These are phyloP conservation scores for Scaptomyza hsui DNA, from an alignment of 1,140 invertebrate genomes.

Conservation along the genomic window DNA sequence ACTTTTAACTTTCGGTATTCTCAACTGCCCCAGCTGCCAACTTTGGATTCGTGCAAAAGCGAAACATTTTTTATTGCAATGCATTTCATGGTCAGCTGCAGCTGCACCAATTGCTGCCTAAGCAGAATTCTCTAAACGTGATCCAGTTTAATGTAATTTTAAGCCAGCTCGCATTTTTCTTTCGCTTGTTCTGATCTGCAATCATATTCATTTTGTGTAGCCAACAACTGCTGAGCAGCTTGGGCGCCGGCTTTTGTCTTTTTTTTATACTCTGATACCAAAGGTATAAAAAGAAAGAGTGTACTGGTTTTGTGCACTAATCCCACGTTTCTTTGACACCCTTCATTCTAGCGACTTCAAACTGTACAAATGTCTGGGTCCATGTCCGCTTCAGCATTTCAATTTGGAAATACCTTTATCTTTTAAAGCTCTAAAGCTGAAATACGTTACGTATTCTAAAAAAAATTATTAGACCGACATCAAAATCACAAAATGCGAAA, in stretches of 20 bases:
- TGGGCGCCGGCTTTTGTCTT: conserved; percentile 46
- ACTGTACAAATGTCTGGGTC: too few species aligned
- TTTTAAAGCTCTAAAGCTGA: too few species aligned
- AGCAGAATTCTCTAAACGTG: conserved; percentile 46
- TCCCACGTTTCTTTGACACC: too few species aligned
- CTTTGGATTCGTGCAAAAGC: conserved; percentile 40
- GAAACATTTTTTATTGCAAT: conserved; percentile 31
- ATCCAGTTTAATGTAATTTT: conserved; percentile 55
- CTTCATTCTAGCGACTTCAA: too few species aligned
- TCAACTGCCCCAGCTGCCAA: conserved; percentile 44
- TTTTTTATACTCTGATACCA: not conserved
- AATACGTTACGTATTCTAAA: too few species aligned
- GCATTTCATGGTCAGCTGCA: conserved; percentile 49
- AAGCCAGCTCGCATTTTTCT: conserved; percentile 37
- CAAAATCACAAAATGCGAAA: too few species aligned
- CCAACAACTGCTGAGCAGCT: conserved; percentile 34
- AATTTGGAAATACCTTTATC: too few species aligned
- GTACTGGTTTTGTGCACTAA: too few species aligned
- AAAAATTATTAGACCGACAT: too few species aligned
- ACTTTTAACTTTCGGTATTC: conserved; percentile 70
- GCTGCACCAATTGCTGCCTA: conserved; percentile 26
- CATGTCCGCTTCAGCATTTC: too few species aligned
- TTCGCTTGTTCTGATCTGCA: conserved; percentile 53
- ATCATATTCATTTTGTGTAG: conserved; percentile 70
- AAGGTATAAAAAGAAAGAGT: too few species aligned